Evolutionary conservation across 1,140 invertebrate species (phyloP), one percentile per base, ranked within the genome.

Genomic region (fruit fly (Drosophila melanogaster)): DNA sequence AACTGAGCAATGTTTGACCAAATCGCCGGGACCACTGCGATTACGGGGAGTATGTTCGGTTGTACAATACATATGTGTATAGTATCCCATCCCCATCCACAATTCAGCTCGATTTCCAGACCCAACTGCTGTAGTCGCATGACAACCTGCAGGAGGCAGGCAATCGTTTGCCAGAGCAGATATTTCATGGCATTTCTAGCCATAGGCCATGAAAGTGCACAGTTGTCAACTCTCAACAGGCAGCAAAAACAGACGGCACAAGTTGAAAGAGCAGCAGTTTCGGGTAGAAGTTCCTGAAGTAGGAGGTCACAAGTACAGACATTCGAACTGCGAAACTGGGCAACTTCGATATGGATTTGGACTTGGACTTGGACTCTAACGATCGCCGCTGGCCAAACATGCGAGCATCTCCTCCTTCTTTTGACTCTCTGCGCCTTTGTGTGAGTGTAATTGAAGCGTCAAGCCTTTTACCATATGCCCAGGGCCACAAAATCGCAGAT

Each of bases 161-260:
- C 54, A 61, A 51, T 51, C 44, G 49, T 30, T 35, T 33, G 24
- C 38, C 41, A 43, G 41, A 40, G 44, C 81, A 81, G 74, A 81
- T 70, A 81, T 81, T 77, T 67, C 61, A 72, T 71, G 59, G 26
- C 58, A 12, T 37, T 14, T 81, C 46, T 67, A 53, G 81, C 81
- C 81, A 51, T 66, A 75, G 81, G 81, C 81, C 81, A 86, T 74
- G 81, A 61, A 71, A 86, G 78, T 81, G 83, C 81, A 86, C 69
- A 86, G 83, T 87, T 86, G 83, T 87, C 81, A 81, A 87, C 81
- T 77, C 70, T 59, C 71, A 67, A 61, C 60, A 35, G 71, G 58
- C 55, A 59, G 65, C 53, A 43, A 55, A 66, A 77, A 69, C 50
- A 43, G 57, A 61, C 47, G 54, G 47, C 41, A 76, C 49, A 70